phyloP scores from a whole-genome alignment of 2,113 vertebrate species.

The Nymphicus hollandicus region DNA sequence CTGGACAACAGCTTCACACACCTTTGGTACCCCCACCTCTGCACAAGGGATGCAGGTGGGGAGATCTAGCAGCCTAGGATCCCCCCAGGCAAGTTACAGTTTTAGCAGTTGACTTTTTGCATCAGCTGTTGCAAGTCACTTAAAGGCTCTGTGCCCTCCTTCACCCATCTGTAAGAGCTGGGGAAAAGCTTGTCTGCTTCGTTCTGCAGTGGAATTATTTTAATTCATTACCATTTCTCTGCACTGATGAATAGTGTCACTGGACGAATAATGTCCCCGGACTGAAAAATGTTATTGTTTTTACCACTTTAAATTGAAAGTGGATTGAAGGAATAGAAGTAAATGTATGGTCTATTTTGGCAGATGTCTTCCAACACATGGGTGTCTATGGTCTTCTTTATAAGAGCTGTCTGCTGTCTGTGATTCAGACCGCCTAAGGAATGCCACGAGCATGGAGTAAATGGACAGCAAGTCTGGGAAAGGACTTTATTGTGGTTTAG shows the following conservation, averaged over 20 bases:
- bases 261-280: background rate
- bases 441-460: conserved; percentile 31
- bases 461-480: conserved; percentile 65
- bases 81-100: background rate
- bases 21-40: background rate
- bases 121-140: background rate
- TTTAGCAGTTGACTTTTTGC: background rate
- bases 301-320: conserved; percentile 26
- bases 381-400: conserved; percentile 26
- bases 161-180: background rate
- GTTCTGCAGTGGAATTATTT: background rate
- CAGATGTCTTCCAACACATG: conserved; percentile 26
- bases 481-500: conserved; percentile 68
- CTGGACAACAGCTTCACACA: background rate
- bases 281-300: conserved; percentile 44
- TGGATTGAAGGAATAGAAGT: conserved; percentile 17
- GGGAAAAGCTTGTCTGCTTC: background rate
- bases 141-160: background rate
- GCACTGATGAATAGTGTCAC: background rate
- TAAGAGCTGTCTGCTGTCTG: conserved; percentile 38
- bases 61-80: background rate
- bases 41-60: background rate
- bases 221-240: background rate
- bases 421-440: conserved; percentile 63
- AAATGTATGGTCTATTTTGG: background rate